A percentile compares a stretch with the other conserved stretches of the same genome.
Evolutionary conservation across 2,888 invertebrate genomes (phyloP).

Genomic region (Norana najaformis): DNA sequence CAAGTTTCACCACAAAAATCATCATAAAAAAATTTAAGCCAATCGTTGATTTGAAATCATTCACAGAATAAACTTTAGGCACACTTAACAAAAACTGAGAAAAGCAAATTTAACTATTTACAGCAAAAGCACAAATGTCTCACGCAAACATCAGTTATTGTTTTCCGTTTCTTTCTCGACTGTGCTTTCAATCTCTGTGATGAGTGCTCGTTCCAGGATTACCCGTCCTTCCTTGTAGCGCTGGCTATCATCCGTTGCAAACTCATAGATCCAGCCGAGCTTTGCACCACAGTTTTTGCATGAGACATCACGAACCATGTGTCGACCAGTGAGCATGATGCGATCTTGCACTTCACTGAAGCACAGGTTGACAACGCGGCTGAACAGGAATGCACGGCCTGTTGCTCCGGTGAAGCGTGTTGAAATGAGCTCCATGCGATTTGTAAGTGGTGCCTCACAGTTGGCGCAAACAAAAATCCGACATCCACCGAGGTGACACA

Average conservation of each 20-base stretch:
- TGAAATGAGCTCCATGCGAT: constrained; percentile 89
- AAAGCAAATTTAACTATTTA: background rate
- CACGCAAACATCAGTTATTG: background rate
- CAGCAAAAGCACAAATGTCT: background rate
- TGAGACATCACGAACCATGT: constrained; percentile 97
- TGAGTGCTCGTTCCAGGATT: constrained; percentile 90
- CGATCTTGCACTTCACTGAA: constrained; percentile 72
- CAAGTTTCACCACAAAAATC: background rate
- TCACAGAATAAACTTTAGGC: background rate
- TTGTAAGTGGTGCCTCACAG: constrained; percentile 93
- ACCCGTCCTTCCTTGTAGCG: constrained; percentile 95
- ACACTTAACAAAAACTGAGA: background rate
- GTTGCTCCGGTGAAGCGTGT: constrained; percentile 97
- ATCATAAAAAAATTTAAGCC: background rate
- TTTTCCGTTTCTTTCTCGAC: constrained; percentile 48
- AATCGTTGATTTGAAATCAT: constrained; percentile 15
- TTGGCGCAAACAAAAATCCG: constrained; percentile 91
- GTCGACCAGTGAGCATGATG: constrained; percentile 92
- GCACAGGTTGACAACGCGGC: constrained; percentile 84
- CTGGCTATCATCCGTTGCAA: constrained; percentile 95
- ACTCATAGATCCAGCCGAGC: constrained; percentile 98
- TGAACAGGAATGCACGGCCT: constrained; percentile 94
- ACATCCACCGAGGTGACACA: constrained; percentile 92
- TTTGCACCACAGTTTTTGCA: constrained; percentile 96
- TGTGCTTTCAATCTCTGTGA: constrained; percentile 90